phyloP scores from a whole-genome alignment of 2,888 invertebrate genomes.

The Venusia cambrica region DNA sequence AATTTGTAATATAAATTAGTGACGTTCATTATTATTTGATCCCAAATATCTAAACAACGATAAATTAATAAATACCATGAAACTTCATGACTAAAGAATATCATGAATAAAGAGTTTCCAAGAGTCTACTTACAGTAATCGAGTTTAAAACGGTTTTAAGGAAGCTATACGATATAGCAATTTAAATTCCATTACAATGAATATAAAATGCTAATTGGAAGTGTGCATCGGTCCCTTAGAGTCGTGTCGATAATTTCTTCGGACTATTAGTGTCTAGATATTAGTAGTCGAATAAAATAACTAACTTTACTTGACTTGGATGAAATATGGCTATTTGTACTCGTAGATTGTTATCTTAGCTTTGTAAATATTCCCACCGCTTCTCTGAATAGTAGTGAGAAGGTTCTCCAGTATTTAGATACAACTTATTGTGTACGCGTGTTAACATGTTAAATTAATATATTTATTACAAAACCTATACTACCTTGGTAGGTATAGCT shows the following conservation, averaged over 20 bases:
- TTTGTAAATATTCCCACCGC: slow-evolving; percentile 8
- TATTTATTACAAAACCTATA: too few relatives aligned
- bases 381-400: slow-evolving; percentile 1
- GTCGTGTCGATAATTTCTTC: slow-evolving; percentile 43
- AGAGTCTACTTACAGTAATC: slow-evolving; percentile 54
- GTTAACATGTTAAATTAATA: too few relatives aligned
- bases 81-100: slow-evolving; percentile 67
- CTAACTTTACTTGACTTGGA: slow-evolving; percentile 20
- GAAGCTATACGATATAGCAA: slow-evolving; percentile 60
- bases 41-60: slow-evolving; percentile 16
- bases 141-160: slow-evolving; percentile 59
- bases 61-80: slow-evolving; percentile 54
- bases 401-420: too few relatives aligned
- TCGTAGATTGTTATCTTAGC: slow-evolving; percentile 12
- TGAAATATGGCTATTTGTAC: slow-evolving; percentile 13
- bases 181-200: slow-evolving; percentile 68
- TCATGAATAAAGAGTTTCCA: too few relatives aligned
- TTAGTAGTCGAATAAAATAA: slow-evolving; percentile 32
- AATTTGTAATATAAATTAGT: too few relatives aligned
- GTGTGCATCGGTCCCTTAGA: slow-evolving; percentile 41
- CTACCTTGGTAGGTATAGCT: too few relatives aligned
- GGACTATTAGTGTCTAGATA: slow-evolving; percentile 34
- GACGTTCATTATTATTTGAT: too few relatives aligned
- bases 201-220: slow-evolving; percentile 65
- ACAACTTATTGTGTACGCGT: too few relatives aligned